A percentile compares a stretch with the other conserved stretches of the same genome.
Conservation (phyloP, 1,140 invertebrate species). For the Lordiphosa mommai region DNA sequence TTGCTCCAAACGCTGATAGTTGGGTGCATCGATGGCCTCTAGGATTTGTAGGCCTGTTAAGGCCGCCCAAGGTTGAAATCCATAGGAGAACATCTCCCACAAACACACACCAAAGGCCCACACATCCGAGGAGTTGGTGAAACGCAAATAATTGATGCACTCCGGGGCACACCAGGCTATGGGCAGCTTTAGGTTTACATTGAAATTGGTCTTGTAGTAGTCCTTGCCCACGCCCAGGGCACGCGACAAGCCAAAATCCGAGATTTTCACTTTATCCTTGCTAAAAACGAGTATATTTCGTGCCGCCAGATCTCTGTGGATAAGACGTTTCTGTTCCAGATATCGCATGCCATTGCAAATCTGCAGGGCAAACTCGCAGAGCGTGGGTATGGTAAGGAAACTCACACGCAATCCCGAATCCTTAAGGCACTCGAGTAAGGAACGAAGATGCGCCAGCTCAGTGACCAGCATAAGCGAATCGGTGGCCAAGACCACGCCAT, state of each 20-base stretch:
- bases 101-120: constrained; percentile 99
- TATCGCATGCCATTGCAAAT: constrained; percentile 98
- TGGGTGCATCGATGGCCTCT: constrained; percentile 96
- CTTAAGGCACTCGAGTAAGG: constrained; percentile 96
- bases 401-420: constrained; percentile 92
- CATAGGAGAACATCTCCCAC: constrained; percentile 99
- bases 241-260: constrained; percentile 97
- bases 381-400: constrained; percentile 90
- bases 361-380: constrained; percentile 95
- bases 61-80: constrained; percentile 98
- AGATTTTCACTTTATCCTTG: constrained; percentile 98
- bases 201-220: constrained; percentile 99
- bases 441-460: constrained; percentile 96
- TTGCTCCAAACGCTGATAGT: constrained; percentile 92
- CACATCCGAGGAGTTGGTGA: constrained; percentile 97
- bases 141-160: constrained; percentile 96
- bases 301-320: constrained; percentile 96
- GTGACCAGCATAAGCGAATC: constrained; percentile 97
- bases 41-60: constrained; percentile 97
- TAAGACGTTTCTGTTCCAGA: constrained; percentile 94
- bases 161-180: constrained; percentile 99
- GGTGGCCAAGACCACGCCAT: constrained; percentile 97
- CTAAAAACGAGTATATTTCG: constrained; percentile 97
- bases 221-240: constrained; percentile 98
- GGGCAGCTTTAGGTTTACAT: constrained; percentile 97